Evolutionary conservation across 2,888 invertebrate species (phyloP).

Genomic region (Schrankia costaestrigalis): DNA sequence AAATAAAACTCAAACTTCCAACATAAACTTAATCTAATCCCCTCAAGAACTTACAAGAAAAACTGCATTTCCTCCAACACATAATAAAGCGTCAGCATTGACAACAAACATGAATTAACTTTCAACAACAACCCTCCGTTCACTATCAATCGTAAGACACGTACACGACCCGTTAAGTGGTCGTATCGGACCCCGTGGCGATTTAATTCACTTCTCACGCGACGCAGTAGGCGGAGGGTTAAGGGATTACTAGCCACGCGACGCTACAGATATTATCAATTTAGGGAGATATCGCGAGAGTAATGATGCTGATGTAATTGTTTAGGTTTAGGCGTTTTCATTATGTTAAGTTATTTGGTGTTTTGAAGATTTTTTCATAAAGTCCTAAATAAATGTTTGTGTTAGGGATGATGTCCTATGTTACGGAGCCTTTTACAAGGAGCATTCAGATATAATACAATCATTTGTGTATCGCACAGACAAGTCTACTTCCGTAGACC

Average conservation of each 20-base stretch:
- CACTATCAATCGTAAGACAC: conserved; percentile 72
- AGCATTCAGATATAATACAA: too few relatives aligned
- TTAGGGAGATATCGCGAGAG: conserved; percentile 55
- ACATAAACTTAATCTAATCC: too few relatives aligned
- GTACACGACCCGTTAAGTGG: conserved; percentile 72
- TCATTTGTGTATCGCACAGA: too few relatives aligned
- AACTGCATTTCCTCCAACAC: conserved; percentile 64
- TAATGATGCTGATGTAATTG: conserved; percentile 64
- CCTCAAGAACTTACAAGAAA: conserved; percentile 47
- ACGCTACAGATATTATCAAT: conserved; percentile 76
- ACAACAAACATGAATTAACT: conserved; percentile 78
- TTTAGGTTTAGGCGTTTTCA: conserved; percentile 31
- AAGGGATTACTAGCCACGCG: conserved; percentile 74
- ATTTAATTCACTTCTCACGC: conserved; percentile 77
- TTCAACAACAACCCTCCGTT: conserved; percentile 60
- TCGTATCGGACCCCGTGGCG: conserved; percentile 65
- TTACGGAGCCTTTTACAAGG: too few relatives aligned
- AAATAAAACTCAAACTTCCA: too few relatives aligned
- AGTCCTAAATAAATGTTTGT: too few relatives aligned
- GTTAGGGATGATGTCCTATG: too few relatives aligned
- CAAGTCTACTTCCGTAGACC: too few relatives aligned
- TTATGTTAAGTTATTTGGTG: conserved; percentile 11
- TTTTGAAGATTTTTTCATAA: too few relatives aligned
- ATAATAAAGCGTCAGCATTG: conserved; percentile 67
- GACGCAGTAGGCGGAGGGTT: conserved; percentile 62